phyloP scores from a whole-genome alignment of 2,113 vertebrate species.

The Spea bombifrons region DNA sequence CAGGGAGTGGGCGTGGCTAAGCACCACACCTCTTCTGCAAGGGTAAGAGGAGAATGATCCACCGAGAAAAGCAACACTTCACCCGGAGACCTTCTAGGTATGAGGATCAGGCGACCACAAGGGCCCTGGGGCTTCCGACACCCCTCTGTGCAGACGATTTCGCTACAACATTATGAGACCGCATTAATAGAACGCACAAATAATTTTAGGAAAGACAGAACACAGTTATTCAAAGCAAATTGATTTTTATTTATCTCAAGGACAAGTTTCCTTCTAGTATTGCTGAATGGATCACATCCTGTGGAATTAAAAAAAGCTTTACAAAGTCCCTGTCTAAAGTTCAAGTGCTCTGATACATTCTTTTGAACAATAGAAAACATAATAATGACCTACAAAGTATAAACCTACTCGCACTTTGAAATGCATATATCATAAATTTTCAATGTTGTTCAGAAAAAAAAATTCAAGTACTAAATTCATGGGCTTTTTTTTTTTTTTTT shows the following conservation, averaged over 20 bases:
- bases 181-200: neutral
- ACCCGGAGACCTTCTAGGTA: no score
- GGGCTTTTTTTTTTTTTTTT: slow-evolving; percentile 42
- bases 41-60: no score
- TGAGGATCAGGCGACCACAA: no score
- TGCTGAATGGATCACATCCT: slow-evolving; percentile 63
- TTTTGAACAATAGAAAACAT: slow-evolving; percentile 59
- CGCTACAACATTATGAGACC: no score
- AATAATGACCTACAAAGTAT: slow-evolving; percentile 53
- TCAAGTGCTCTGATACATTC: slow-evolving; percentile 68
- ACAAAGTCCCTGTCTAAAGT: slow-evolving; percentile 62
- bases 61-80: no score
- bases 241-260: slow-evolving; percentile 69
- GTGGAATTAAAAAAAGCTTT: slow-evolving; percentile 59
- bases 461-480: slow-evolving; percentile 66
- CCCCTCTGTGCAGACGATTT: no score
- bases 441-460: slow-evolving; percentile 56
- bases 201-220: slow-evolving; percentile 10
- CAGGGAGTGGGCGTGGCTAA: no score
- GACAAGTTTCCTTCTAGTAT: slow-evolving; percentile 61
- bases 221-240: slow-evolving; percentile 55
- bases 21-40: no score
- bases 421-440: slow-evolving; percentile 55
- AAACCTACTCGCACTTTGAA: slow-evolving; percentile 56
- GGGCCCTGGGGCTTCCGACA: no score